These are phyloP conservation scores for Scolopax bukidnonensis DNA, from an alignment of 2,797 vertebrate species.

Conservation along the genomic window DNA sequence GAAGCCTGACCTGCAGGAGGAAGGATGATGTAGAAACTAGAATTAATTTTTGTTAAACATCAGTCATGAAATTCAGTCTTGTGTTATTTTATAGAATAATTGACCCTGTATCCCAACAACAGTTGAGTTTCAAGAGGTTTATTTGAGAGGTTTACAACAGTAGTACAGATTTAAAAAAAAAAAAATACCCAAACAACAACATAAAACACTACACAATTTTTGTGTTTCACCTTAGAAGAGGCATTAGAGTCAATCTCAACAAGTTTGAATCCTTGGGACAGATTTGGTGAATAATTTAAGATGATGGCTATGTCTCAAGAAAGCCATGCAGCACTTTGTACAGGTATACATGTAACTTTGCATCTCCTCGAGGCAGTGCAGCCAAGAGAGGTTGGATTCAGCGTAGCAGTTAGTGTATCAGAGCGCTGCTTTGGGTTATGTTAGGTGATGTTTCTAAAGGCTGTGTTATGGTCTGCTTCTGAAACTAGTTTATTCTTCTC, in stretches of 20 bases:
- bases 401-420: rapidly evolving
- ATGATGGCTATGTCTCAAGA: not conserved
- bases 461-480: not conserved
- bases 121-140: not conserved
- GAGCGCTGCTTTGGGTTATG: not conserved
- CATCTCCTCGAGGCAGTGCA: not conserved
- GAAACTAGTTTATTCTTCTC: not conserved
- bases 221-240: not conserved
- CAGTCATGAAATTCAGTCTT: not conserved
- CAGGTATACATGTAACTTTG: not conserved
- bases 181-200: not conserved
- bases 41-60: not conserved
- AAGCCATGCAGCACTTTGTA: not conserved
- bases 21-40: not conserved
- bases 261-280: not conserved
- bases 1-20: not conserved
- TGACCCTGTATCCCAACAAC: not conserved
- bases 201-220: not conserved
- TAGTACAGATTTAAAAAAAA: not conserved
- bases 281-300: not conserved
- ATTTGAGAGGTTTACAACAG: not conserved
- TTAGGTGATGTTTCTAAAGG: not conserved
- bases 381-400: not conserved
- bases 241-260: not conserved
- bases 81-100: not conserved